A percentile compares a stretch with the other conserved stretches of the same genome.
Evolutionary conservation across 2,797 vertebrate genomes (phyloP).

Genomic region (Eidolon dupreanum): DNA sequence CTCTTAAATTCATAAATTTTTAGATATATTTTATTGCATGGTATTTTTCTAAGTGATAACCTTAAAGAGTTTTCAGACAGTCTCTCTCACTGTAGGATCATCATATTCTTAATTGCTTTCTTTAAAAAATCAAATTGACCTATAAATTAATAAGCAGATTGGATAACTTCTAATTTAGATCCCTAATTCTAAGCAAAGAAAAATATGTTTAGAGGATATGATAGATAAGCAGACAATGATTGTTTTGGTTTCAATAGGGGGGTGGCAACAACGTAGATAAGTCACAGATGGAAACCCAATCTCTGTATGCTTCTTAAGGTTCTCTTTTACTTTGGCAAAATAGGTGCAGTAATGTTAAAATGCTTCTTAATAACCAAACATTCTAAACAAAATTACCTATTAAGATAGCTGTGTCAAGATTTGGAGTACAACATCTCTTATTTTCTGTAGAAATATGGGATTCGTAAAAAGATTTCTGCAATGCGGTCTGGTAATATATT

Average conservation of each 20-base stretch:
- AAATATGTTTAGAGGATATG: not conserved
- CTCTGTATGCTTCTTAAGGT: not conserved
- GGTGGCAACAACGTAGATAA: not conserved
- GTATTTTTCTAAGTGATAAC: conserved; percentile 45
- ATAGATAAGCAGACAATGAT: not conserved
- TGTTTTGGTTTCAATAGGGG: not conserved
- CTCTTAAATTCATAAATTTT: conserved; percentile 51
- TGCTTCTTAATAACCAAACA: not conserved
- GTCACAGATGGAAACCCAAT: not conserved
- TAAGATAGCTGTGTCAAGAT: not conserved
- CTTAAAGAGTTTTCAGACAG: conserved; percentile 22
- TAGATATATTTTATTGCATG: conserved; percentile 45
- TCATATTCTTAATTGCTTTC: conserved; percentile 65
- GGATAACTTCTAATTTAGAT: conserved; percentile 41
- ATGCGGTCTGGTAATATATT: not conserved
- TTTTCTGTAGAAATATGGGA: not conserved
- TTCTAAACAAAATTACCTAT: not conserved
- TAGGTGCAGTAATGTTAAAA: not conserved
- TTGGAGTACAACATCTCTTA: not conserved
- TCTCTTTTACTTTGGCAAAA: conserved; percentile 10
- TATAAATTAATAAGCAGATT: conserved; percentile 54
- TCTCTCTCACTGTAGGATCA: not conserved
- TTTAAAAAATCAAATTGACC: conserved; percentile 41
- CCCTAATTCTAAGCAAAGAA: conserved; percentile 26
- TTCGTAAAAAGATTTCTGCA: not conserved